Evolutionary conservation across 2,113 vertebrate species (phyloP), one percentile per base, ranked within the genome.

Genomic region (Paradoxurus hermaphroditus): DNA sequence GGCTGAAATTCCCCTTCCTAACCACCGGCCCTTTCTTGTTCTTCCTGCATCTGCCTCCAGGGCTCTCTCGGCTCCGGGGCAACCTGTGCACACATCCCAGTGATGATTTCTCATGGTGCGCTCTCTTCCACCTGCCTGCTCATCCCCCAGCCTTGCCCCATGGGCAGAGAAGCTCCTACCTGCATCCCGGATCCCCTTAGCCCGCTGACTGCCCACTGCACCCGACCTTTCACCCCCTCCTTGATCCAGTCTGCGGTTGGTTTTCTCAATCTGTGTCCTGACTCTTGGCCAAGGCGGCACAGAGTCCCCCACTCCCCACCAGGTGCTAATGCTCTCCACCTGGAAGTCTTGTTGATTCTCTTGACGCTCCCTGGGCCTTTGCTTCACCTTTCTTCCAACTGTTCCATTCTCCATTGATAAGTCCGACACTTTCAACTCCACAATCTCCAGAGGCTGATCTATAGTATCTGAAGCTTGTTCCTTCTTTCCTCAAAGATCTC

Each of bases 331-430:
- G 9, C 8, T 53, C 65, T 31, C 49, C 1, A 7, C 29, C 36
- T 11, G 3, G 34, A 11, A 36, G 7, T 31, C 13, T 10, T 23
- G 1, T 0, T 0, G 12, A 46, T 1, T 41, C 51, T 51, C 51
- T 1, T 31, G 62, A 29, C 3, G 7, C 16, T 34, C 10, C 31
- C 41, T 59, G 44, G 34, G 44, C n/a, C 73, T 85, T 10, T 7
- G 46, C 14, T 46, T 39, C 11, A 46, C 39, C 14, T 34, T 51
- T 41, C 65, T 39, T 82, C 51, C 29, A 25, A 21, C 39, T 3
- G 6, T 25, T 25, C 29, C 21, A 21, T 5, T 67, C 79, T 90
- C 56, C 67, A 1, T n/a, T 7, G 18, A 1, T 18, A 65, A 56
- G 23, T 8, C 31, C 3, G 4, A 78, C 44, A 13, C 36, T 73